Evolutionary conservation across 2,888 invertebrate genomes (phyloP), one percentile per base, ranked within the genome.

Genomic region (Mantis religiosa): DNA sequence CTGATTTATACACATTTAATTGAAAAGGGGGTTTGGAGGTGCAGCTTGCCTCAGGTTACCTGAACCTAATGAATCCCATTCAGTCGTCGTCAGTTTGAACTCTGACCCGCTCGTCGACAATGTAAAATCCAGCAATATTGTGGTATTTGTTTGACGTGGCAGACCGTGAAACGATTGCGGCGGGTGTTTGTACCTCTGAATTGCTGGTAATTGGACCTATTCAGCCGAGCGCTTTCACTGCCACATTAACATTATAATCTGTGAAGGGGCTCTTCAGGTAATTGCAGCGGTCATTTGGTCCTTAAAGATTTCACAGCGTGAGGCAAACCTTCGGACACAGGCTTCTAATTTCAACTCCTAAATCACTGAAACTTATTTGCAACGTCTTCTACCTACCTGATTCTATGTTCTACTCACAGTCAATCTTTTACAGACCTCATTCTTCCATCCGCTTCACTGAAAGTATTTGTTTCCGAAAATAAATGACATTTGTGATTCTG

Each of bases 91-190:
- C 27, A 20, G 34, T 34, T 12, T 34, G 34, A 41, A 54, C 82
- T 34, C n/a, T 71, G 28, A 54, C 28, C 8, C 54, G 20, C 41
- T 54, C 81, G 87, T 82, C 27, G n/a, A 87, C 82, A 87, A 87
- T 82, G 54, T 71, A 28, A 81, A 86, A 85, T 85, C 54, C 54
- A 54, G 54, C 15, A 54, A 20, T 71, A 20, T 71, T 71, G 8
- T 71, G 2, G 81, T 87, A 87, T 87, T 87, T 87, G 87, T 87
- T 82, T 82, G 87, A 71, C 87, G 82, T 87, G 87, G 82, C 87
- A 34, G 4, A 28, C 27, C 34, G 34, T 82, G 82, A 28, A 86
- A 86, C 71, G 28, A 81, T 28, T 85, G 27, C 27, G 85, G 8
- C 34, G 14, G 27, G 27, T 85, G 86, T 86, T 71, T 86, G 71